Percentiles rank a stretch among this genome's conserved stretches.
Conservation (phyloP, 2,888 invertebrate genomes). For the Drosophila putrida region DNA sequence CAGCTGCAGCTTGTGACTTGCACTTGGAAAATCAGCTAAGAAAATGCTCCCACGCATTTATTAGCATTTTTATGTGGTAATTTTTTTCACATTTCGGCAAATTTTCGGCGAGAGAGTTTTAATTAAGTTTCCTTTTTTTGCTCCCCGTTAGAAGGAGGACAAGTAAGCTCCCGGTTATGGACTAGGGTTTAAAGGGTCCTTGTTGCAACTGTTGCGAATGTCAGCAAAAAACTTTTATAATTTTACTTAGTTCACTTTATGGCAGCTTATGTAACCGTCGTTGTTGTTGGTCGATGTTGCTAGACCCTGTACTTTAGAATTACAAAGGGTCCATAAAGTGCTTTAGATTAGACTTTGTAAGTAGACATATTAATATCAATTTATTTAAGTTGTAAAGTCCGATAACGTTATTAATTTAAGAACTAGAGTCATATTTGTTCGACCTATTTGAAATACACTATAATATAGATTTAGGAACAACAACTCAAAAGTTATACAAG, state of each 20-base stretch:
- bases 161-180: not conserved
- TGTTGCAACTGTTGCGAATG: constrained; percentile 12
- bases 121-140: constrained; percentile 55
- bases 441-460: no score
- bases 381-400: no score
- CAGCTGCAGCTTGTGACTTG: constrained; percentile 18
- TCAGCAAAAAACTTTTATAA: constrained; percentile 54
- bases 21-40: constrained; percentile 10
- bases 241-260: constrained; percentile 55
- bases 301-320: no score
- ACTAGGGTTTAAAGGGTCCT: not conserved
- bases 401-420: no score
- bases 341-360: no score
- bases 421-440: no score
- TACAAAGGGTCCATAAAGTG: no score
- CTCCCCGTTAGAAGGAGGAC: not conserved
- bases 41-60: constrained; percentile 62
- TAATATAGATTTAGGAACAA: no score
- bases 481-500: no score
- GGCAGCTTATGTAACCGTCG: constrained; percentile 18
- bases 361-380: no score
- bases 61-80: constrained; percentile 69
- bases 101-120: constrained; percentile 61
- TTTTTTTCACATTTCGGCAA: constrained; percentile 58
- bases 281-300: constrained; percentile 18